Evolutionary conservation across 2,113 vertebrate species (phyloP).

Genomic region (Gobiocypris rarus): DNA sequence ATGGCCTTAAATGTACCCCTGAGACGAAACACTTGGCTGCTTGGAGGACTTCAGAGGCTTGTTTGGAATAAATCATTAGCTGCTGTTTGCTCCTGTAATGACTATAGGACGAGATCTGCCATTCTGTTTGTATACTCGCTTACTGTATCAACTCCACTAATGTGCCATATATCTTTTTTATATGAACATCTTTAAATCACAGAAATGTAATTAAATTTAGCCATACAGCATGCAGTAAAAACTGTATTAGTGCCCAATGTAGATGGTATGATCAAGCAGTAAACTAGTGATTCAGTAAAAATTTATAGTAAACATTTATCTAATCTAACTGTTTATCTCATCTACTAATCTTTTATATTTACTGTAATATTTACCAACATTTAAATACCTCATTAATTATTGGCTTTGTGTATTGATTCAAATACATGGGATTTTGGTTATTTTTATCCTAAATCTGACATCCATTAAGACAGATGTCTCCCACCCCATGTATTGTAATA

Average conservation of each 20-base stretch:
- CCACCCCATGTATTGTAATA: not conserved
- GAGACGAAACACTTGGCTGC: constrained; percentile 71
- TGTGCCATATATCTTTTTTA: constrained; percentile 37
- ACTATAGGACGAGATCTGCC: constrained; percentile 52
- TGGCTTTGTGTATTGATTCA: not conserved
- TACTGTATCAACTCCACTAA: not conserved
- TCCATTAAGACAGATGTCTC: not conserved
- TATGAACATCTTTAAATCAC: constrained; percentile 30
- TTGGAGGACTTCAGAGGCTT: constrained; percentile 58
- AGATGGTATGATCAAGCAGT: not conserved
- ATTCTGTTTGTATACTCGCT: constrained; percentile 24
- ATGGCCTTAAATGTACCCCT: constrained; percentile 61
- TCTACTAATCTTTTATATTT: not conserved
- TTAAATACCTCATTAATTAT: not conserved
- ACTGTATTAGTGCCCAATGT: not conserved
- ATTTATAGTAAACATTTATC: not conserved
- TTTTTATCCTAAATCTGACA: not conserved
- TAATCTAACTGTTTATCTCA: no score
- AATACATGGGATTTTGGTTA: not conserved
- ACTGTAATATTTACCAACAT: not conserved
- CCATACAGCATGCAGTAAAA: constrained; percentile 10
- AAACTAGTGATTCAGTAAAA: not conserved
- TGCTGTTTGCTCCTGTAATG: constrained; percentile 71
- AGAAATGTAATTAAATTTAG: constrained; percentile 18
- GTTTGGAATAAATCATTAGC: constrained; percentile 74